Evolutionary conservation across 2,113 vertebrate genomes (phyloP).

Genomic region (Alexandromys fortis): DNA sequence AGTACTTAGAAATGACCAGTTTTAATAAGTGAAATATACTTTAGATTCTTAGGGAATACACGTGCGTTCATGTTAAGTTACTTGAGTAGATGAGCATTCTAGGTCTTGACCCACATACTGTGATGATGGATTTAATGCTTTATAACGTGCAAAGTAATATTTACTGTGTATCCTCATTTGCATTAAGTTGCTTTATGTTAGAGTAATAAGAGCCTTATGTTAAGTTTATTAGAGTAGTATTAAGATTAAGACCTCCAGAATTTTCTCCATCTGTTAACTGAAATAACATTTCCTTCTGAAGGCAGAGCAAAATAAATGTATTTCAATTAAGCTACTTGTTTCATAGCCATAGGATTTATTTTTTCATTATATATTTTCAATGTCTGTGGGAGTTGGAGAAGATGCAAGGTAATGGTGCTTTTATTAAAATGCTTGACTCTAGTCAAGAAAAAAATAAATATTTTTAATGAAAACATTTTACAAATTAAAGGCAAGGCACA

Average conservation of each 20-base stretch:
- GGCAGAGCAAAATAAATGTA: conserved; percentile 74
- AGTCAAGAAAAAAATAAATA: conserved; percentile 58
- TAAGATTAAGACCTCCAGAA: conserved; percentile 84
- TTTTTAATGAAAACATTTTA: conserved; percentile 52
- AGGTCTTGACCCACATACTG: conserved; percentile 65
- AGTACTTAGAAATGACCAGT: conserved; percentile 38
- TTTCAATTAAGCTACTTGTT: conserved; percentile 83
- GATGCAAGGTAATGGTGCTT: conserved; percentile 54
- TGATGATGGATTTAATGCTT: conserved; percentile 68
- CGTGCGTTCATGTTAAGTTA: conserved; percentile 35
- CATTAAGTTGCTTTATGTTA: conserved; percentile 79
- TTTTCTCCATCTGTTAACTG: conserved; percentile 82
- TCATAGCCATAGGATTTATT: conserved; percentile 61
- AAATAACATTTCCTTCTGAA: conserved; percentile 79
- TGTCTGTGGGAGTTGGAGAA: conserved; percentile 53
- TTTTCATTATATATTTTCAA: conserved; percentile 55
- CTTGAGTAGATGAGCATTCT: conserved; percentile 46
- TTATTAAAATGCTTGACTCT: conserved; percentile 63
- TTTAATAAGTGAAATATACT: conserved; percentile 55
- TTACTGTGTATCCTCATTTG: conserved; percentile 75
- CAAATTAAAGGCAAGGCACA: conserved; percentile 54
- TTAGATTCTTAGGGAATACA: conserved; percentile 23
- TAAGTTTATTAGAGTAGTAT: conserved; percentile 79
- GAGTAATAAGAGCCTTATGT: conserved; percentile 81
- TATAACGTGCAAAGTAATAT: conserved; percentile 75